Percentiles rank a stretch among this genome's conserved stretches.
Conservation (phyloP, 2,888 invertebrate species). For the Sinhomidia bicolor region DNA sequence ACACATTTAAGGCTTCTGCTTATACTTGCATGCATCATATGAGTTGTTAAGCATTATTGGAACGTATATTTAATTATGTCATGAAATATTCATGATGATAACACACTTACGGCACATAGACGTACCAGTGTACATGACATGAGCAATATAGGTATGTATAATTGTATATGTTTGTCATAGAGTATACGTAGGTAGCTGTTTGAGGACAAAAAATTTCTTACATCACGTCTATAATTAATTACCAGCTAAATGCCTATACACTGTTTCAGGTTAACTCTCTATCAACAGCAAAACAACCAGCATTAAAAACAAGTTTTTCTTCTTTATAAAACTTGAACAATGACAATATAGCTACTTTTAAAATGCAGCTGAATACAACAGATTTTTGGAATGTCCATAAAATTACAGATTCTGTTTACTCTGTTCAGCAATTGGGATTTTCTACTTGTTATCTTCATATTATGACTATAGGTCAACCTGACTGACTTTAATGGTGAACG, state of each 20-base stretch:
- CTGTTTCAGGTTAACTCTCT: neutral
- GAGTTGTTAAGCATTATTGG: too few species aligned
- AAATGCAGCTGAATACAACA: neutral
- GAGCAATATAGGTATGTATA: too few species aligned
- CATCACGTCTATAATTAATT: conserved; percentile 43
- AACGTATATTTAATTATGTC: neutral
- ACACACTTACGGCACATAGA: neutral
- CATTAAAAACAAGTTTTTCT: neutral
- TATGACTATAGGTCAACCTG: neutral
- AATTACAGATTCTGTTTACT: neutral
- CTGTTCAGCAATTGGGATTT: neutral
- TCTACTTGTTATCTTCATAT: neutral
- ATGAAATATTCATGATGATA: neutral
- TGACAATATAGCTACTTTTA: neutral
- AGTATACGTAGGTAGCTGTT: neutral
- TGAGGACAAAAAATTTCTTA: neutral
- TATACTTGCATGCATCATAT: too few species aligned
- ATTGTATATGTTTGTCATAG: too few species aligned
- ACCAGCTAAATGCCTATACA: neutral
- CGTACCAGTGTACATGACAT: too few species aligned
- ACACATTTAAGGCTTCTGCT: too few species aligned
- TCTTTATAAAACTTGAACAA: neutral
- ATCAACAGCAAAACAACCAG: too few species aligned
- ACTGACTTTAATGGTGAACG: neutral
- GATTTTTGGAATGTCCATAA: neutral